Percentiles rank a stretch among this genome's conserved stretches.
phyloP scores from a whole-genome alignment of 2,888 invertebrate species.

The Platycnemis pennipes region DNA sequence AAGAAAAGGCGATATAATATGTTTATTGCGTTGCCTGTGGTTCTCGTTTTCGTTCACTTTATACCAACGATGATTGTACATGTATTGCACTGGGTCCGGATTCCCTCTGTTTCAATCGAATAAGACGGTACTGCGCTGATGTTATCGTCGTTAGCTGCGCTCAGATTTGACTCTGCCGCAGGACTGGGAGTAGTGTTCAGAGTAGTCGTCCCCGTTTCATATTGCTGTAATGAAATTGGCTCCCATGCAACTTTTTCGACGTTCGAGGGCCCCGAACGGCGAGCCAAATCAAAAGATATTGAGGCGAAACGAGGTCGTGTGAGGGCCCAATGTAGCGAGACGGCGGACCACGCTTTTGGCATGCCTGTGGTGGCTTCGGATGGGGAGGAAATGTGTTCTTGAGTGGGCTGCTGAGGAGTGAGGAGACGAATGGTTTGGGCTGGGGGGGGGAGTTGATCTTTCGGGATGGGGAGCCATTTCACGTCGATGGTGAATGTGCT shows the following conservation, averaged over 20 bases:
- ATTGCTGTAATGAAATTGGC: not conserved
- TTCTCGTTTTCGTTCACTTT: too few relatives aligned
- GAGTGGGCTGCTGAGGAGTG: not conserved
- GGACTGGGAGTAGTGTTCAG: not conserved
- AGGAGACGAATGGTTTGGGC: too few relatives aligned
- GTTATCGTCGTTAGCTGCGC: not conserved
- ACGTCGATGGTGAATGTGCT: constrained; percentile 9
- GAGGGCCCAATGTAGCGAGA: constrained; percentile 6
- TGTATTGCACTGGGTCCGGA: not conserved
- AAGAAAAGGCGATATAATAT: too few relatives aligned
- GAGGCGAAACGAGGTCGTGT: constrained; percentile 25
- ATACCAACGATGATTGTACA: too few relatives aligned
- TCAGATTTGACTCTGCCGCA: not conserved
- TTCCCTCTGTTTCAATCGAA: not conserved
- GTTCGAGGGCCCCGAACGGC: not conserved
- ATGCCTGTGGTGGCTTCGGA: not conserved
- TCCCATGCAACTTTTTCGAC: not conserved
- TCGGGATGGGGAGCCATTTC: not conserved
- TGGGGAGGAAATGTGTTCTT: not conserved
- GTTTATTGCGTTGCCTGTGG: too few relatives aligned
- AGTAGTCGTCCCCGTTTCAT: not conserved
- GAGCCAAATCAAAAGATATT: constrained; percentile 15
- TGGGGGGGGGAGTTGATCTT: not conserved
- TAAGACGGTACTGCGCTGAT: not conserved
- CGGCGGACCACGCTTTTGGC: not conserved